phyloP scores from a whole-genome alignment of 2,113 vertebrate genomes.

The Scytalopus superciliaris region DNA sequence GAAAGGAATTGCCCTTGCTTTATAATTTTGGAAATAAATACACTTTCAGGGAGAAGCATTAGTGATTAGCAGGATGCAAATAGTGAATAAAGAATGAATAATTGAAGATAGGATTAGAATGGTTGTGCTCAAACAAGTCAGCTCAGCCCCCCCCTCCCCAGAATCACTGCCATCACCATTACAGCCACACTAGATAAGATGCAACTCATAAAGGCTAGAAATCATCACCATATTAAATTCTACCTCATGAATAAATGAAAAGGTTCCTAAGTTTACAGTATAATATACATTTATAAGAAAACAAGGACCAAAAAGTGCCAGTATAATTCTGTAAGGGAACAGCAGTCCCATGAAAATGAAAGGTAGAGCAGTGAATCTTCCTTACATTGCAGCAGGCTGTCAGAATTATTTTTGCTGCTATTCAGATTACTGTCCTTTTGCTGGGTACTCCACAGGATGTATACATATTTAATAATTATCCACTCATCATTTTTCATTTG shows the following conservation, averaged over 20 bases:
- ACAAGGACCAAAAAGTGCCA: conserved; percentile 62
- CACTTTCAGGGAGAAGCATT: not conserved
- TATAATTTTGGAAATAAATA: conserved; percentile 40
- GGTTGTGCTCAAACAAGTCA: conserved; percentile 58
- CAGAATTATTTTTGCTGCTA: conserved; percentile 70
- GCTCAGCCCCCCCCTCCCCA: not conserved
- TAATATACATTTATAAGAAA: conserved; percentile 78
- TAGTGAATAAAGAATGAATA: conserved; percentile 47
- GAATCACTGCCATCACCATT: not conserved
- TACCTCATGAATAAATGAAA: conserved; percentile 79
- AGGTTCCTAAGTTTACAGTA: conserved; percentile 73
- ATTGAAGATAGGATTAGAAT: conserved; percentile 35
- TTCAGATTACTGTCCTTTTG: conserved; percentile 58
- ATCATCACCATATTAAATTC: conserved; percentile 76
- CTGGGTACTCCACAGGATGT: not conserved
- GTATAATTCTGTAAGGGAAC: conserved; percentile 68
- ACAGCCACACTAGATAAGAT: conserved; percentile 31
- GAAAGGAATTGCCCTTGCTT: conserved; percentile 40
- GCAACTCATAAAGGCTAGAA: conserved; percentile 73
- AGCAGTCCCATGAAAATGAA: conserved; percentile 41
- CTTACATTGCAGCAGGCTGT: conserved; percentile 57
- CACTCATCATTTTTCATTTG: not conserved
- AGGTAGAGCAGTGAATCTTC: conserved; percentile 62
- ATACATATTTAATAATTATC: conserved; percentile 36
- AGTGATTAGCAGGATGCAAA: conserved; percentile 16